Base-by-base conservation (phyloP, 1,140 invertebrate genomes). In the Drosophila littoralis region DNA sequence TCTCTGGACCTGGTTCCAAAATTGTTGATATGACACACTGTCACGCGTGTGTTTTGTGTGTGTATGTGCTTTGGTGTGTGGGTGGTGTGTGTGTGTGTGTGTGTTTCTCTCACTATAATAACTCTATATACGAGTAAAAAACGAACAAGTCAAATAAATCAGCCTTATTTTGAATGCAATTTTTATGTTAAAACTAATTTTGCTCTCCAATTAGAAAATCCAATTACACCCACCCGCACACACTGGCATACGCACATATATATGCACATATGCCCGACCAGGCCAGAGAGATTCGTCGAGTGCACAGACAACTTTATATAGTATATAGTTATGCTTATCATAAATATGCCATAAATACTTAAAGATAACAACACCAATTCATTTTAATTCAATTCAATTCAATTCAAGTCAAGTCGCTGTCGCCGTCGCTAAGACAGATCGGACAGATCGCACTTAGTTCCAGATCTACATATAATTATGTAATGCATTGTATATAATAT, bases 101-200 rank as follows among this genome's bases (percentile, higher is more conserved):
- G 69, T 32, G 17, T 13, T 36, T 46, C n/a, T 57, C 64, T 61
- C 57, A 51, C 72, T 61, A 58, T 64, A 64, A 42, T 71, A 71
- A 52, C 15, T 64, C 50, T 54, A 75, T 65, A 64, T 76, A 48
- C 59, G 48, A 58, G 65, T 80, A 85, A 77, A 73, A 85, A 85
- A 85, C 77, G 82, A 85, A 88, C 83, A 73, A 81, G 83, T 86
- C 83, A 86, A 86, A 86, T 86, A 86, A 86, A 86, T 86, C 83
- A 86, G 83, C 83, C 83, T 86, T 86, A 86, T 86, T 77, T 86
- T 83, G 76, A 86, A 86, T 86, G 76, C 83, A 88, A 82, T 79
- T 79, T 86, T 50, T 67, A 8, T 48, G 65, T 84, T 64, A 75
- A 61, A 85, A 86, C 83, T 86, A 86, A 86, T 88, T 79, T 82